A percentile compares a stretch with the other conserved stretches of the same genome.
phyloP scores from a whole-genome alignment of 2,888 invertebrate species.

The Chrysomela aeneicollis region DNA sequence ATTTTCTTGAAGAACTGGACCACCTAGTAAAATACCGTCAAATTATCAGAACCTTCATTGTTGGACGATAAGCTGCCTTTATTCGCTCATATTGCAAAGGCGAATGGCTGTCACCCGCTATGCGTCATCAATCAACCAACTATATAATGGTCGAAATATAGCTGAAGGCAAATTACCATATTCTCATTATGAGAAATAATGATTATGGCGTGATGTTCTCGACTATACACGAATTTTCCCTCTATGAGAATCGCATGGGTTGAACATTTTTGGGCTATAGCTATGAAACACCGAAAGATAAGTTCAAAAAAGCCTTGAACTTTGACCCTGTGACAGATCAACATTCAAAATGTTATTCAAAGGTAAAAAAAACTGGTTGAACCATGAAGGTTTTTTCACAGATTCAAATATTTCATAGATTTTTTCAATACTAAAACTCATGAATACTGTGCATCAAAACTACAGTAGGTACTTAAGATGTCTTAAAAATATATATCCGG shows the following conservation, averaged over 20 bases:
- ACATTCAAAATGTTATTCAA: too few species aligned
- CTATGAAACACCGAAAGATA: neutral
- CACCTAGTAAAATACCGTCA: neutral
- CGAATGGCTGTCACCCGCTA: constrained; percentile 16
- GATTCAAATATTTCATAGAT: too few species aligned
- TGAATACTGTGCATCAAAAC: too few species aligned
- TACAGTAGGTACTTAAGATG: too few species aligned
- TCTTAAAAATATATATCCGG: too few species aligned
- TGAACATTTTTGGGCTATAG: neutral
- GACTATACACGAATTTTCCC: neutral
- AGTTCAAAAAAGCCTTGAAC: too few species aligned
- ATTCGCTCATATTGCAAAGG: constrained; percentile 9
- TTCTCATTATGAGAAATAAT: constrained; percentile 10
- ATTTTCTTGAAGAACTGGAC: neutral
- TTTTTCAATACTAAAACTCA: too few species aligned
- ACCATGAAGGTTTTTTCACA: too few species aligned
- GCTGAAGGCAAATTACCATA: constrained; percentile 15
- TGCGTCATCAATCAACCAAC: constrained; percentile 13
- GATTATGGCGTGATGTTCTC: constrained; percentile 10
- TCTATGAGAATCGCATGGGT: neutral
- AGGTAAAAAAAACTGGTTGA: too few species aligned
- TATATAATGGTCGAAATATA: constrained; percentile 4
- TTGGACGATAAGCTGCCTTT: neutral
- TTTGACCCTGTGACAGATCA: too few species aligned
- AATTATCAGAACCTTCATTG: constrained; percentile 5